Evolutionary conservation across 1,140 invertebrate genomes (phyloP).

Genomic region (Cotesia vestalis): DNA sequence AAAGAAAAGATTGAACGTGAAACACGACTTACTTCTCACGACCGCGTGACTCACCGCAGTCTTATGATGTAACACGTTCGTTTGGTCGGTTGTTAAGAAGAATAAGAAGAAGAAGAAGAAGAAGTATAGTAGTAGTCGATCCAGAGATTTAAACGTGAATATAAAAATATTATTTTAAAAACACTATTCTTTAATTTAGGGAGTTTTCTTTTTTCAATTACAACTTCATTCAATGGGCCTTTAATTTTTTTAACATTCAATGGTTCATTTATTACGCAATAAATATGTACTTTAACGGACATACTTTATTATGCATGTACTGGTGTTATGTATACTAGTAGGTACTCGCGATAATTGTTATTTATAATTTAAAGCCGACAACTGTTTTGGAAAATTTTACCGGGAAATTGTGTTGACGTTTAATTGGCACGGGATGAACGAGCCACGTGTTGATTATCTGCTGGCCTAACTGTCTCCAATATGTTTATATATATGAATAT

Average conservation of each 20-base stretch:
- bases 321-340: no score
- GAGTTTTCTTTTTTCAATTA: no score
- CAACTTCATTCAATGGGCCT: no score
- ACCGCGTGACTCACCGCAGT: conserved; percentile 38
- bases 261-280: no score
- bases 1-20: conserved; percentile 32
- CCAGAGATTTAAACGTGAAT: conserved; percentile 28
- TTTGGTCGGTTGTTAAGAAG: conserved; percentile 4
- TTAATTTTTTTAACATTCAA: no score
- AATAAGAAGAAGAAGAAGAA: conserved; percentile 8
- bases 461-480: conserved; percentile 33
- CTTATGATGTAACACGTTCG: conserved; percentile 34
- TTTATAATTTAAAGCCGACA: not conserved
- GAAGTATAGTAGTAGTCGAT: conserved; percentile 9
- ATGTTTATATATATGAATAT: not conserved
- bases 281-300: no score
- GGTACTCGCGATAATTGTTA: no score
- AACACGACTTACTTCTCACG: conserved; percentile 35
- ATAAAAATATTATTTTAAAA: not conserved
- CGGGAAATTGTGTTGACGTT: conserved; percentile 31
- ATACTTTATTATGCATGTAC: no score
- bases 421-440: conserved; percentile 36
- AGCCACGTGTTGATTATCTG: conserved; percentile 40
- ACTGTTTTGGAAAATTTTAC: conserved; percentile 18
- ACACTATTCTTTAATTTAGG: no score